Conservation (phyloP, 2,113 vertebrate genomes). For the Strix uralensis region DNA sequence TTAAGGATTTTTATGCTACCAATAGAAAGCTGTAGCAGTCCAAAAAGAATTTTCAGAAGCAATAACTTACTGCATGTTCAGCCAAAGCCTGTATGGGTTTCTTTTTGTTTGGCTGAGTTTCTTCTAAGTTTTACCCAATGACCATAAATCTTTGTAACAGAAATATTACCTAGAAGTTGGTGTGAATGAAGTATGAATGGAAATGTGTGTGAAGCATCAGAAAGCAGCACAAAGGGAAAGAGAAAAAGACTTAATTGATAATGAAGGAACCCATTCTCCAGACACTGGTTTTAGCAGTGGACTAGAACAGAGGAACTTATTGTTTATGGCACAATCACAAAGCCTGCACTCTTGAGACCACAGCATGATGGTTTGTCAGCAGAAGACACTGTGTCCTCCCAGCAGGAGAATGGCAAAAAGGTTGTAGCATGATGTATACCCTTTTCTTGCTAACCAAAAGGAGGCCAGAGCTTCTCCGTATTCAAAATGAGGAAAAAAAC, state of each 20-base stretch:
- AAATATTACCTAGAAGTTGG: not conserved
- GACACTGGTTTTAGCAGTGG: not conserved
- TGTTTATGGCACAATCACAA: not conserved
- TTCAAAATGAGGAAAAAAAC: not conserved
- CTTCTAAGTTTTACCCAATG: not conserved
- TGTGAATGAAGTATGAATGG: not conserved
- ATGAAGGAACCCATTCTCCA: not conserved
- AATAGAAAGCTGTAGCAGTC: not conserved
- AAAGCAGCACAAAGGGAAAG: not conserved
- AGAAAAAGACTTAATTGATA: not conserved
- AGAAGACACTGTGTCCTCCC: not conserved
- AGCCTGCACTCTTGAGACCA: not conserved
- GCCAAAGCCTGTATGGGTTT: not conserved
- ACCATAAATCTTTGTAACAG: not conserved
- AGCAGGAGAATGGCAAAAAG: not conserved
- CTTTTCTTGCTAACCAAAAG: not conserved
- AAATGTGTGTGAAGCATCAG: not conserved
- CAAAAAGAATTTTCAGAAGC: not conserved
- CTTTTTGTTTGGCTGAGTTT: not conserved
- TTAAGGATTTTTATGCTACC: not conserved
- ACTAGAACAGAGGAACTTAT: not conserved
- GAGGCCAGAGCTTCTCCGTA: not conserved
- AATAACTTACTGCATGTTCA: not conserved
- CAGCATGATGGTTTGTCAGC: not conserved
- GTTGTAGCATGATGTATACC: accelerated